Percentiles rank a stretch among this genome's conserved stretches.
Conservation (phyloP, 1,140 invertebrate genomes). For the Drosophila pachea region DNA sequence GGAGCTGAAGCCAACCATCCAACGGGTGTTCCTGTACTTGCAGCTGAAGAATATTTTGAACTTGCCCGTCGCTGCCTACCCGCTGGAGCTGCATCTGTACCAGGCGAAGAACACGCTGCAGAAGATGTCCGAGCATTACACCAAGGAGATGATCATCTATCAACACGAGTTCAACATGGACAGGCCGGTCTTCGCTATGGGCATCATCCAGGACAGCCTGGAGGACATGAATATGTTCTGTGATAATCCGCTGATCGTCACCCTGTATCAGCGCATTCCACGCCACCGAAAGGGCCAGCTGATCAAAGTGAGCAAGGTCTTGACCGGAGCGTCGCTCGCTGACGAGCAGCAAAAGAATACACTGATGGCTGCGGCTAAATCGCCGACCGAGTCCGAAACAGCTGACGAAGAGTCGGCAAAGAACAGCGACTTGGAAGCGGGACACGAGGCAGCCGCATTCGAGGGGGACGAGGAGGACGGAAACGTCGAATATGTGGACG, state of each 20-base stretch:
- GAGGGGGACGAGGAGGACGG: slow-evolving; percentile 5
- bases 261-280: slow-evolving; percentile 58
- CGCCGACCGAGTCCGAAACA: not conserved
- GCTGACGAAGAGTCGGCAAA: not conserved
- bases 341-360: too few relatives aligned
- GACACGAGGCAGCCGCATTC: not conserved
- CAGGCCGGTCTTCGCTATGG: slow-evolving; percentile 56
- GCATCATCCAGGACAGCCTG: slow-evolving; percentile 59
- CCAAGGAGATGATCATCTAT: slow-evolving; percentile 61
- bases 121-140: slow-evolving; percentile 65
- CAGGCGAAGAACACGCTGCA: slow-evolving; percentile 60
- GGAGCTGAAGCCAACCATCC: not conserved
- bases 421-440: not conserved
- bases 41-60: slow-evolving; percentile 52
- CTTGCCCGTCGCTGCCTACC: slow-evolving; percentile 42
- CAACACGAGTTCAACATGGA: slow-evolving; percentile 45
- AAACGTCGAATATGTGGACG: slow-evolving; percentile 24
- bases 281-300: slow-evolving; percentile 29
- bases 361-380: too few relatives aligned
- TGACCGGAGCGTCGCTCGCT: too few relatives aligned
- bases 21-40: slow-evolving; percentile 65
- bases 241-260: slow-evolving; percentile 62
- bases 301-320: slow-evolving; percentile 6
- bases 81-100: slow-evolving; percentile 60
- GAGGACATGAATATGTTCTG: slow-evolving; percentile 66